A percentile compares a stretch with the other conserved stretches of the same genome.
Conservation (phyloP, 2,888 invertebrate species). For the Theodoxus fluviatilis region DNA sequence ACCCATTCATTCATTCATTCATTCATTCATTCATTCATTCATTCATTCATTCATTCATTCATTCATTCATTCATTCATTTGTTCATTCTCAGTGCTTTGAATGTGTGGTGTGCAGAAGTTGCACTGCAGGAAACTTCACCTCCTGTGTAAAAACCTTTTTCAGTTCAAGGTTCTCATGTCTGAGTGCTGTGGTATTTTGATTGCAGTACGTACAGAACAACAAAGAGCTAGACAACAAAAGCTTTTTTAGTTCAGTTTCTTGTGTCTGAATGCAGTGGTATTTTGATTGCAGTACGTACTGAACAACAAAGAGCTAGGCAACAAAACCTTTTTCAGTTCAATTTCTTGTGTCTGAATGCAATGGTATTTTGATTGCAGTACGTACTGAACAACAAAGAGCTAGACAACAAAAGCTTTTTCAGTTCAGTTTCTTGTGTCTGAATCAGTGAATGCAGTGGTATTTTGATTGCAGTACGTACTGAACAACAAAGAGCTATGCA, state of each 20-base stretch:
- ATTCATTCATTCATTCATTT: too few relatives aligned
- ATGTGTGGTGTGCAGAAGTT: slow-evolving; percentile 70
- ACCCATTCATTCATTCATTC: too few relatives aligned
- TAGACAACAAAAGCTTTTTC: slow-evolving; percentile 81
- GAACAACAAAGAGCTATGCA: slow-evolving; percentile 78
- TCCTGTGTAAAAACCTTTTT: too few relatives aligned
- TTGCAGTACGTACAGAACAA: slow-evolving; percentile 70
- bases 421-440: too few relatives aligned
- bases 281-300: slow-evolving; percentile 69
- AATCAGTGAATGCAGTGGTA: slow-evolving; percentile 6
- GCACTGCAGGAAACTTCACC: slow-evolving; percentile 85
- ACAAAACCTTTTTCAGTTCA: too few relatives aligned
- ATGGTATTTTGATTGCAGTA: slow-evolving; percentile 67
- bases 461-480: slow-evolving; percentile 69
- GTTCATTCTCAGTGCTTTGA: too few relatives aligned
- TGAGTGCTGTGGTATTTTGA: slow-evolving; percentile 22
- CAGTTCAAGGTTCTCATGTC: too few relatives aligned
- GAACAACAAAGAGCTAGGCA: slow-evolving; percentile 78
- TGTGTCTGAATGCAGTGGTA: slow-evolving; percentile 16
- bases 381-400: slow-evolving; percentile 71
- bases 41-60: too few relatives aligned
- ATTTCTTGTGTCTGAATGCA: background rate
- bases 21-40: too few relatives aligned
- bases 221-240: slow-evolving; percentile 78
- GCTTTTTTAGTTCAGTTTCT: slow-evolving; percentile 68